Conservation (phyloP, 2,888 invertebrate species). For the Drosophila emarginata region DNA sequence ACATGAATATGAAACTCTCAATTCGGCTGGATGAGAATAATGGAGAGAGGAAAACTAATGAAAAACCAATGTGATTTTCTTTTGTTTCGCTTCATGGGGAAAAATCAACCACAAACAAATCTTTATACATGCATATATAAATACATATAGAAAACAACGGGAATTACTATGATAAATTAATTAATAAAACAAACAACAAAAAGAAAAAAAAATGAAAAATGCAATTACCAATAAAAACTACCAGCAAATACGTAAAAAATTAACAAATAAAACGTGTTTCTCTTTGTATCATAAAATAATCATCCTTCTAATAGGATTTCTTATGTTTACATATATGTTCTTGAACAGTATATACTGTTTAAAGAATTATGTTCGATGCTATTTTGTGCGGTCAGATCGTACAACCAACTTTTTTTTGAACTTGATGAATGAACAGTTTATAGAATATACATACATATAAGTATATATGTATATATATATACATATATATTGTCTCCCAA, state of each 20-base stretch:
- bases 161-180: constrained; percentile 33
- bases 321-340: too few relatives aligned
- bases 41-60: background rate
- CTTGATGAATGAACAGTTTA: too few relatives aligned
- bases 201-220: constrained; percentile 63
- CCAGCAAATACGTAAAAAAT: constrained; percentile 76
- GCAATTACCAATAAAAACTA: constrained; percentile 77
- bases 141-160: constrained; percentile 42
- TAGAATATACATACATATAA: too few relatives aligned
- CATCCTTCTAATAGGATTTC: too few relatives aligned
- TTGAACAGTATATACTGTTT: too few relatives aligned
- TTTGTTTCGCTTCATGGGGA: constrained; percentile 69
- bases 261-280: background rate
- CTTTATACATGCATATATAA: constrained; percentile 52
- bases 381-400: too few relatives aligned
- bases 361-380: too few relatives aligned
- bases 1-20: constrained; percentile 23
- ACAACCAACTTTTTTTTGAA: too few relatives aligned
- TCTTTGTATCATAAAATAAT: too few relatives aligned
- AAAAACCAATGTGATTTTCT: constrained; percentile 43
- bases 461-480: too few relatives aligned
- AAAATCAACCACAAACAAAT: constrained; percentile 28
- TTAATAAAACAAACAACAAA: constrained; percentile 29
- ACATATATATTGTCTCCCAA: too few relatives aligned
- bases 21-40: constrained; percentile 13